A percentile compares a stretch with the other conserved stretches of the same genome.
These are phyloP conservation scores for Oostethus manadensis DNA, from an alignment of 2,113 vertebrate species.

Conservation along the genomic window DNA sequence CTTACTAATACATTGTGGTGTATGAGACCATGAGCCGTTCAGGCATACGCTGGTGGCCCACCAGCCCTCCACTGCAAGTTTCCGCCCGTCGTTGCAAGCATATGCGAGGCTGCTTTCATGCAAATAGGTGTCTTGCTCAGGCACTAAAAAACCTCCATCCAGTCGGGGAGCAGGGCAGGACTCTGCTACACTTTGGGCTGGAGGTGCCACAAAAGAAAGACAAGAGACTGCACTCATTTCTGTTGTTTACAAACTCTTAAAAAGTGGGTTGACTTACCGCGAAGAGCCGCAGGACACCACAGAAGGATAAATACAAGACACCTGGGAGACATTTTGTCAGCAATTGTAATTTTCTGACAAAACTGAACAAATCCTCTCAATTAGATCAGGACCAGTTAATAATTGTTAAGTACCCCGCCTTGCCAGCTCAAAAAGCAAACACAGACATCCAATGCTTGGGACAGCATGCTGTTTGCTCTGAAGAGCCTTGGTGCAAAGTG, in stretches of 20 bases:
- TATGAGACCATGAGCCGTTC: conserved; percentile 5
- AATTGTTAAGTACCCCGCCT: conserved; percentile 16
- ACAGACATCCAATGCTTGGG: background rate
- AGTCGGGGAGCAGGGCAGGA: background rate
- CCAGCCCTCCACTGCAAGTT: conserved; percentile 13
- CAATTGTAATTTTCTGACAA: background rate
- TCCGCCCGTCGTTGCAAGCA: background rate
- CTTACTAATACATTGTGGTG: conserved; percentile 16
- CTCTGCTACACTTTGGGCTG: background rate
- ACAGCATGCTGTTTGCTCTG: conserved; percentile 2
- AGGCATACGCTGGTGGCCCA: conserved; percentile 14
- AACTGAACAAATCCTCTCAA: background rate
- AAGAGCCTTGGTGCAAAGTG: background rate
- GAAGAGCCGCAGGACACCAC: conserved; percentile 4
- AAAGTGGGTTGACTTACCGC: conserved; percentile 9
- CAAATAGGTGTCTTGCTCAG: background rate
- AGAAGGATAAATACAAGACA: conserved; percentile 18
- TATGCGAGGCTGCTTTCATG: background rate
- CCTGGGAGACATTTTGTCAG: conserved; percentile 14
- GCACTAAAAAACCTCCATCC: conserved; percentile 8
- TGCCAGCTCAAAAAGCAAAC: conserved; percentile 5
- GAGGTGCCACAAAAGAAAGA: background rate
- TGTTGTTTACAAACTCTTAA: background rate
- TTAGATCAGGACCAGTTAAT: conserved; percentile 26
- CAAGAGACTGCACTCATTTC: too few relatives aligned